Percentiles rank a stretch among this genome's conserved stretches.
Conservation (phyloP, 2,113 vertebrate species). For the Peromyscus californicus region DNA sequence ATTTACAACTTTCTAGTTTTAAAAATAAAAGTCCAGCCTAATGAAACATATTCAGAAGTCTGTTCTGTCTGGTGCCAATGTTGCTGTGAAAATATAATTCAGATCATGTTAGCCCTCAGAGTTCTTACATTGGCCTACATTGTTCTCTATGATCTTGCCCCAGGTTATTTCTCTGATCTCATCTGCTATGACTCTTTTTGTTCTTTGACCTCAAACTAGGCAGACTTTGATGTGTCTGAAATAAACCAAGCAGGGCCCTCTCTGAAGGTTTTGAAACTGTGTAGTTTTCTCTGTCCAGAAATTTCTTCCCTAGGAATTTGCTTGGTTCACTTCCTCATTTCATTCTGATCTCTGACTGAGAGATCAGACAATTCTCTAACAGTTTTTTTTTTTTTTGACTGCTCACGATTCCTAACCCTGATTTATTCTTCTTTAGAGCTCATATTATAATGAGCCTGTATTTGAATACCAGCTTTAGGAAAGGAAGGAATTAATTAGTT, state of each 20-base stretch:
- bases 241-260: constrained; percentile 7
- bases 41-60: not conserved
- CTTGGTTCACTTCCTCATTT: constrained; percentile 8
- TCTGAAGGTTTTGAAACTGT: constrained; percentile 40
- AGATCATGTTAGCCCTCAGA: constrained; percentile 21
- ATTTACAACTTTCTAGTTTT: not conserved
- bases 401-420: not conserved
- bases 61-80: not conserved
- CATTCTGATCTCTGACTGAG: constrained; percentile 17
- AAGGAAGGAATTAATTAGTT: not conserved
- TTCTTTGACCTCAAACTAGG: constrained; percentile 54
- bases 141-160: constrained; percentile 58
- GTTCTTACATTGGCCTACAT: constrained; percentile 34
- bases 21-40: not conserved
- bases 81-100: constrained; percentile 66
- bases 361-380: not conserved
- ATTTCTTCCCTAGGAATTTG: constrained; percentile 12
- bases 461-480: not conserved
- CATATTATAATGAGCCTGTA: not conserved
- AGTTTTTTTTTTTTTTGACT: not conserved
- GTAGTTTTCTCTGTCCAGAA: constrained; percentile 23
- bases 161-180: constrained; percentile 60
- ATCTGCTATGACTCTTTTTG: constrained; percentile 24
- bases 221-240: constrained; percentile 51
- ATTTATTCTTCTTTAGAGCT: not conserved